Evolutionary conservation across 2,888 invertebrate genomes (phyloP).

Genomic region (Netelia inedita): DNA sequence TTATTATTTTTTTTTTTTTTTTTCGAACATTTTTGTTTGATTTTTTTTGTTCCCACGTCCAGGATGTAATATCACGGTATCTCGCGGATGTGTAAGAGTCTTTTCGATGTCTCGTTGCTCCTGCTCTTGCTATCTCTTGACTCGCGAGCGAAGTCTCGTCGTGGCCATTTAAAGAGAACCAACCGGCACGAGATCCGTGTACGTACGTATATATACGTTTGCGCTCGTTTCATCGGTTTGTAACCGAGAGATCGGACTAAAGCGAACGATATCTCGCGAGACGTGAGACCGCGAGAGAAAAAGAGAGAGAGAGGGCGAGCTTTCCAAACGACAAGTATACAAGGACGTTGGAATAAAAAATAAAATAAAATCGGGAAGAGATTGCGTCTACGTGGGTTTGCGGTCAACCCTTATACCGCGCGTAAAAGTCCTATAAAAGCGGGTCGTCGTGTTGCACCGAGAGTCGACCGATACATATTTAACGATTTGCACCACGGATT

Average conservation of each 20-base stretch:
- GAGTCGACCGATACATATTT: no score
- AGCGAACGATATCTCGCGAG: constrained; percentile 49
- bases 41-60: constrained; percentile 15
- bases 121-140: constrained; percentile 58
- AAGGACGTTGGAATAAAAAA: constrained; percentile 5
- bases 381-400: constrained; percentile 52
- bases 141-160: constrained; percentile 56
- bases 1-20: background rate
- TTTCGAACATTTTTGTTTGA: background rate
- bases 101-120: constrained; percentile 33
- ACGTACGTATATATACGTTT: constrained; percentile 23
- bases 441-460: background rate
- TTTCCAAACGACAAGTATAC: constrained; percentile 57
- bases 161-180: constrained; percentile 69
- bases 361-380: constrained; percentile 19
- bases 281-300: constrained; percentile 19
- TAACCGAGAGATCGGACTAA: constrained; percentile 47
- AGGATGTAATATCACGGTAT: constrained; percentile 52
- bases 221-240: constrained; percentile 42
- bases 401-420: constrained; percentile 36
- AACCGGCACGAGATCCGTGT: constrained; percentile 61
- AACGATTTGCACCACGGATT: no score
- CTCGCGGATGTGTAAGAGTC: constrained; percentile 15
- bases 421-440: background rate
- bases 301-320: constrained; percentile 41